Conservation (phyloP, 2,113 vertebrate species). For the Dipodomys ordii region DNA sequence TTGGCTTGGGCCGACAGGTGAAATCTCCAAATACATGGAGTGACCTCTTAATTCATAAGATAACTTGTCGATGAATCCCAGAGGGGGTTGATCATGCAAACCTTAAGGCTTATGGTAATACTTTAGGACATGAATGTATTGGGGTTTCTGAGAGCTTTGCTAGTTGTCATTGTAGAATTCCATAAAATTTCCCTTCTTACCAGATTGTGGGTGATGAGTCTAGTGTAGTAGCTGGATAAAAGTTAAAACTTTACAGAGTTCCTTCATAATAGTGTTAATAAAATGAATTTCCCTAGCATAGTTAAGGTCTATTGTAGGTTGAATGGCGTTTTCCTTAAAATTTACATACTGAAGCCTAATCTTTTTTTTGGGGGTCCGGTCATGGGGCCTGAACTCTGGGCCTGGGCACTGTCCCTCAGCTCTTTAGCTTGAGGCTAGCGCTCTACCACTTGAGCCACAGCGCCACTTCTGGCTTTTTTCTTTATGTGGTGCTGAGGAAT, state of each 20-base stretch:
- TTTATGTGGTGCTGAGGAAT: no score
- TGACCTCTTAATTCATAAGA: constrained; percentile 1
- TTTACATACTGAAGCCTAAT: neutral
- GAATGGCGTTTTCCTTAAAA: neutral
- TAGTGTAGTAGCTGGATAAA: neutral
- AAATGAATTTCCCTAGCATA: neutral
- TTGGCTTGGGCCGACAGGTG: neutral
- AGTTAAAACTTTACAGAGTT: neutral
- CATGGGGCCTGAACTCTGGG: no score
- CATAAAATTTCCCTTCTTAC: constrained; percentile 18
- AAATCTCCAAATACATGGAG: neutral
- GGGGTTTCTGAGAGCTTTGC: constrained; percentile 27
- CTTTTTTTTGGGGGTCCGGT: no score
- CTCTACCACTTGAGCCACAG: no score
- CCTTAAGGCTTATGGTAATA: constrained; percentile 2
- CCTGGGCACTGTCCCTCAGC: no score
- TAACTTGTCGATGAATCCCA: neutral
- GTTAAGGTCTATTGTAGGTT: neutral
- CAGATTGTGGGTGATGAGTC: neutral
- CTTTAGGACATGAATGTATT: neutral
- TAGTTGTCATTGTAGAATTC: constrained; percentile 25
- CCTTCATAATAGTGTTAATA: neutral
- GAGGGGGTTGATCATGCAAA: neutral
- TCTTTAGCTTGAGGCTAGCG: no score
- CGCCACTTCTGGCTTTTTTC: no score